Conservation (phyloP, 2,797 vertebrate genomes). For the Sternarchorhynchus goeldii region DNA sequence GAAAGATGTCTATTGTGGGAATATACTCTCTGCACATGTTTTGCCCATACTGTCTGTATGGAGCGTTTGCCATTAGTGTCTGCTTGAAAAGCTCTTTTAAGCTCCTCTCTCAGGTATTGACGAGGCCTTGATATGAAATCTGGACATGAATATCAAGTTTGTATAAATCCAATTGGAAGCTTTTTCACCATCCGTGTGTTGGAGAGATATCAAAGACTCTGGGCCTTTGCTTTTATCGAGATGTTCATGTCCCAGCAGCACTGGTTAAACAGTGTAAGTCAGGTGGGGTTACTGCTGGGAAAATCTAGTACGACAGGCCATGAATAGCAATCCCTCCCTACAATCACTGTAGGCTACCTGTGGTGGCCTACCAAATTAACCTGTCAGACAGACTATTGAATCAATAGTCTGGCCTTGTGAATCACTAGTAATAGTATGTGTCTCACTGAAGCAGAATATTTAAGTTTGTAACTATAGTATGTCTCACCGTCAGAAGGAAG, state of each 20-base stretch:
- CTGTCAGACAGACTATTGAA: conserved; percentile 42
- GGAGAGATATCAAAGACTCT: conserved; percentile 40
- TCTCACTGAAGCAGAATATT: conserved; percentile 19
- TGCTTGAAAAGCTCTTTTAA: conserved; percentile 38
- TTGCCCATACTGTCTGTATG: neutral
- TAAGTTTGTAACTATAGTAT: neutral
- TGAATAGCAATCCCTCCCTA: conserved; percentile 42
- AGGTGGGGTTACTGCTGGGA: conserved; percentile 33
- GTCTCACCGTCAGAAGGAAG: neutral
- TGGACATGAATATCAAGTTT: conserved; percentile 40
- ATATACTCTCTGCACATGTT: neutral
- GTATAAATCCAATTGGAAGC: conserved; percentile 29
- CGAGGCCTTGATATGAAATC: conserved; percentile 42
- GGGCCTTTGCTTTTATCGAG: conserved; percentile 18
- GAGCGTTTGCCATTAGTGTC: neutral
- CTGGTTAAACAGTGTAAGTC: conserved; percentile 43
- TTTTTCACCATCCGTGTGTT: conserved; percentile 21
- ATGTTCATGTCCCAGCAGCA: conserved; percentile 30
- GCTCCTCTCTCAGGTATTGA: conserved; percentile 19
- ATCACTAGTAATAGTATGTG: conserved; percentile 21
- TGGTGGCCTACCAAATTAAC: conserved; percentile 28
- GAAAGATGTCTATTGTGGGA: neutral
- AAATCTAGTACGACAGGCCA: conserved; percentile 39
- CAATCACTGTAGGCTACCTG: conserved; percentile 25
- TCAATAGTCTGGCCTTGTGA: conserved; percentile 23